phyloP scores from a whole-genome alignment of 2,797 vertebrate species.

The Alfaro cultratus region DNA sequence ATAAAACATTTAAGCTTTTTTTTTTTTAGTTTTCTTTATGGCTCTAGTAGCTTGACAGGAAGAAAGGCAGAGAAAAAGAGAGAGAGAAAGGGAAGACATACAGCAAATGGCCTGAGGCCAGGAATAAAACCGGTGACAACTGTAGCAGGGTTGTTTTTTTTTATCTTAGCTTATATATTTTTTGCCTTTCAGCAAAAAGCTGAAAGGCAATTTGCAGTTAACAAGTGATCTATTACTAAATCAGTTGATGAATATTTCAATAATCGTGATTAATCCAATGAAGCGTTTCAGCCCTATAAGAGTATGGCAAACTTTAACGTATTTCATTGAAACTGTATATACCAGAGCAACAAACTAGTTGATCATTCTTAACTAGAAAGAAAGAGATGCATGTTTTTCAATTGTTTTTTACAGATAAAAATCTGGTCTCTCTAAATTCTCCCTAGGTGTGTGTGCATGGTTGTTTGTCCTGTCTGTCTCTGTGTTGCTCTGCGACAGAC shows the following conservation, averaged over 20 bases:
- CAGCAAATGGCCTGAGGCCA: neutral
- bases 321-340: neutral
- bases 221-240: no score
- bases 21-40: neutral
- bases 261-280: no score
- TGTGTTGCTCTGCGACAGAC: no score
- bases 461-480: no score
- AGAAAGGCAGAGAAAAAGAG: neutral
- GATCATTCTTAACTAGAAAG: neutral
- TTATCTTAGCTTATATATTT: no score
- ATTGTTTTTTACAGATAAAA: neutral
- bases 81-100: neutral
- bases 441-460: no score
- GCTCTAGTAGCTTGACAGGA: neutral
- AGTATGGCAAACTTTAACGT: neutral
- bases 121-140: neutral
- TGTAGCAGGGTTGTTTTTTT: neutral
- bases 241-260: no score
- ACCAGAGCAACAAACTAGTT: neutral
- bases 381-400: neutral
- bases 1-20: conserved; percentile 15
- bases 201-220: no score
- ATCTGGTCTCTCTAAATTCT: neutral
- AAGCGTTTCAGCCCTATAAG: no score
- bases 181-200: no score